These are phyloP conservation scores for Echinometra lucunter DNA, from an alignment of 53 echinoderm and acorn worm species.

Conservation along the genomic window DNA sequence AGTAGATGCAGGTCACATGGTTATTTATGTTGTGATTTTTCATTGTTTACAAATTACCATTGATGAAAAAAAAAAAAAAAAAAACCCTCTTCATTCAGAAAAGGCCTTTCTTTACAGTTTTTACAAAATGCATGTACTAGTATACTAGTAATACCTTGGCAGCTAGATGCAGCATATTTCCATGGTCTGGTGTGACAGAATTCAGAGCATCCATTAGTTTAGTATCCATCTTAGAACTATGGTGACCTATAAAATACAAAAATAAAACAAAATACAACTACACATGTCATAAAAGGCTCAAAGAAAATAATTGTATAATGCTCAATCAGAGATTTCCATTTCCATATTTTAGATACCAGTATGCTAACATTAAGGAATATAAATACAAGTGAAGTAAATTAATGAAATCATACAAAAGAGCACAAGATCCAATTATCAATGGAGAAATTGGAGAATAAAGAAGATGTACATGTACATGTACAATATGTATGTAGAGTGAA, in stretches of 20 bases:
- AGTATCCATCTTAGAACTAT: conserved; percentile 65
- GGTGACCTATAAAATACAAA: conserved; percentile 36
- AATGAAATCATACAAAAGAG: no score
- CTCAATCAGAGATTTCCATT: no score
- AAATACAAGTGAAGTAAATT: no score
- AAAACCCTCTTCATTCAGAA: background rate
- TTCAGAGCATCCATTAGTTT: conserved; percentile 89
- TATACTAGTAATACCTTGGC: conserved; percentile 83
- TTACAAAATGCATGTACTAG: background rate
- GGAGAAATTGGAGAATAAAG: no score
- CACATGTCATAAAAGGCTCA: background rate
- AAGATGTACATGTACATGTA: no score
- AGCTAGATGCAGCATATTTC: conserved; percentile 93
- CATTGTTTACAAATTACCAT: no score
- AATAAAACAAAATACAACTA: background rate
- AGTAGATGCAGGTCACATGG: background rate
- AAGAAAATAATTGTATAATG: no score
- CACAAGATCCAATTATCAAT: no score
- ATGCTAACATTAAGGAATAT: no score
- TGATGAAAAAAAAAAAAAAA: no score
- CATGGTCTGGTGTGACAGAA: conserved; percentile 84
- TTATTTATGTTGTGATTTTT: background rate
- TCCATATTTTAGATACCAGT: no score
- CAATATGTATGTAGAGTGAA: no score
- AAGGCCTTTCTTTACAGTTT: background rate